Base-by-base conservation (phyloP, 2,888 invertebrate species). In the Hypena proboscidalis region DNA sequence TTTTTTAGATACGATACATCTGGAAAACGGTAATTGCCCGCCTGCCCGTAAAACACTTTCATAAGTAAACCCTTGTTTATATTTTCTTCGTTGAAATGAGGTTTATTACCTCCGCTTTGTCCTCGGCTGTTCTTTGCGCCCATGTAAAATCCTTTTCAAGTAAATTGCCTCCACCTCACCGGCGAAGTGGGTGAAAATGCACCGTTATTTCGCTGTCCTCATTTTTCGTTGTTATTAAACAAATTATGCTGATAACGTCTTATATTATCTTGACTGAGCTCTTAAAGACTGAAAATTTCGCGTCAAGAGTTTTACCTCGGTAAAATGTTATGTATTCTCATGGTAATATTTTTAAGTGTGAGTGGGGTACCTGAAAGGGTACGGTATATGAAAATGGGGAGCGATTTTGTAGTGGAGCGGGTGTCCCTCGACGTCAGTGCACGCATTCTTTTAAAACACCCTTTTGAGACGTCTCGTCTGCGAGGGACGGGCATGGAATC, bases 401-500 rank as follows among this genome's bases (percentile, higher is more conserved):
- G 77, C 75, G 72, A 81, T 78, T 76, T 75, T 74, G 67, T 66
- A 76, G 69, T 71, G 67, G 66, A 70, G 66, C 70, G 60, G 53
- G 69, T 73, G 62, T 71, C 77, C 79, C 80, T 73, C 63, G 64
- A 61, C 63, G 71, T 70, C 70, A 62, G 58, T 69, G 78, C 73
- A 74, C 76, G 74, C 77, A 77, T 80, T 83, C 81, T 83, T 77
- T 74, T 75, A 77, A 76, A 85, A 82, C 79, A 77, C 80, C 82
- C 83, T 81, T 83, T 86, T 77, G 83, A 84, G 85, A 84, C 76
- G 80, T 82, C 77, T 83, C 74, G 68, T 62, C 73, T 76, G 74
- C 63, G 68, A 70, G 77, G 70, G 77, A 70, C 49, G 69, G 44
- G 52, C 49, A 41, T n/a, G n/a, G n/a, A n/a, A n/a, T n/a, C 66